These are phyloP conservation scores for Hydraecia micacea DNA, from an alignment of 2,888 invertebrate genomes.

Conservation along the genomic window DNA sequence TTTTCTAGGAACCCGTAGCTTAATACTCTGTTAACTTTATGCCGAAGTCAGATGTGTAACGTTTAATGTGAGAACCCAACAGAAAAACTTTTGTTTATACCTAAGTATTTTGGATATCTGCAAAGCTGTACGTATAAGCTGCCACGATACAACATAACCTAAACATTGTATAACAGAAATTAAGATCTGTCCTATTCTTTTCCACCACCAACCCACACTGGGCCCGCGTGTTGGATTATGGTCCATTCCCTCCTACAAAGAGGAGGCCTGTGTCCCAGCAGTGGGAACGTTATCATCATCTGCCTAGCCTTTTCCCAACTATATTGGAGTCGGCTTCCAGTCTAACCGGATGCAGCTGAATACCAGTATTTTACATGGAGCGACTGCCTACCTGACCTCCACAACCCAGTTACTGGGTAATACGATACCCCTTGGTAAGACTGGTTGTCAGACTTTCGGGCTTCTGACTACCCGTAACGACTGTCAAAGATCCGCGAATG, in stretches of 20 bases:
- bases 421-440: no score
- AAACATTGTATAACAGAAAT: background rate
- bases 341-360: no score
- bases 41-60: background rate
- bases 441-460: no score
- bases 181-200: background rate
- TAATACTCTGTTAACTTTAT: background rate
- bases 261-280: background rate
- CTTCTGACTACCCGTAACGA: no score
- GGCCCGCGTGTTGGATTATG: background rate
- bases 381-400: no score
- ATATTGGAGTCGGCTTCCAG: no score
- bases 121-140: background rate
- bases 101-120: background rate
- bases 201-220: constrained; percentile 17
- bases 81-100: background rate
- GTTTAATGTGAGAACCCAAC: background rate
- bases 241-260: background rate
- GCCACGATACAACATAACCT: background rate
- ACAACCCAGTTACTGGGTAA: no score
- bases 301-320: no score
- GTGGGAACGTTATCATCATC: no score
- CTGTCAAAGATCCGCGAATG: no score
- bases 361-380: no score
- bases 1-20: no score